phyloP scores from a whole-genome alignment of 2,113 vertebrate species.

The Gymnorhina tibicen region DNA sequence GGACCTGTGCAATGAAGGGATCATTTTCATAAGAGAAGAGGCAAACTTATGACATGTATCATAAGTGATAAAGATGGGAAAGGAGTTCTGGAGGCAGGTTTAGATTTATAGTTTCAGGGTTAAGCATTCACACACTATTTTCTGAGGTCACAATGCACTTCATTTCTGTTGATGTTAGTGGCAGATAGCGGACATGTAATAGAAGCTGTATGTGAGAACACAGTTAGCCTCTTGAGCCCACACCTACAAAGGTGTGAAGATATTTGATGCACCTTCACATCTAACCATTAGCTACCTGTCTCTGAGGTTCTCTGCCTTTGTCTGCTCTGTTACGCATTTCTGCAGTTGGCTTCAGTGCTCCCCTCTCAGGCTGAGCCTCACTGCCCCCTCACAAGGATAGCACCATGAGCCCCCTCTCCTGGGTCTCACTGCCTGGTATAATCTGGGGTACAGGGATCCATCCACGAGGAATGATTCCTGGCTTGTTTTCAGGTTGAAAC shows the following conservation, averaged over 20 bases:
- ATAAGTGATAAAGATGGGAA: not conserved
- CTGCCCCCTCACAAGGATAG: fast-evolving
- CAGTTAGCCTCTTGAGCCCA: not conserved
- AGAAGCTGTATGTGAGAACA: not conserved
- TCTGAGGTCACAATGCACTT: not conserved
- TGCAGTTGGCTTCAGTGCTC: not conserved
- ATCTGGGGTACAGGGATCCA: not conserved
- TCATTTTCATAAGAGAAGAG: not conserved
- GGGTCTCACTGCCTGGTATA: not conserved
- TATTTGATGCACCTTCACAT: not conserved
- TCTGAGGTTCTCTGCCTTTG: not conserved
- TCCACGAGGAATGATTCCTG: not conserved
- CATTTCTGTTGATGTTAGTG: not conserved
- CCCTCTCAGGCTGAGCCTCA: not conserved
- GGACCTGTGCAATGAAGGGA: not conserved
- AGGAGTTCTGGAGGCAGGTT: not conserved
- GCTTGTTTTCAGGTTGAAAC: not conserved
- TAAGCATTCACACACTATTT: not conserved
- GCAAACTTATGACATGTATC: not conserved
- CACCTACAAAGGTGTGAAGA: fast-evolving
- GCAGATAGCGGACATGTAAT: fast-evolving
- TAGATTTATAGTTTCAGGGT: not conserved
- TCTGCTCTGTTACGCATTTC: not conserved
- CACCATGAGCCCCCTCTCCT: not conserved
- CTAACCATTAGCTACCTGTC: not conserved